phyloP scores from a whole-genome alignment of 64 coral and sea anemone species.

The Acropora tenuis region DNA sequence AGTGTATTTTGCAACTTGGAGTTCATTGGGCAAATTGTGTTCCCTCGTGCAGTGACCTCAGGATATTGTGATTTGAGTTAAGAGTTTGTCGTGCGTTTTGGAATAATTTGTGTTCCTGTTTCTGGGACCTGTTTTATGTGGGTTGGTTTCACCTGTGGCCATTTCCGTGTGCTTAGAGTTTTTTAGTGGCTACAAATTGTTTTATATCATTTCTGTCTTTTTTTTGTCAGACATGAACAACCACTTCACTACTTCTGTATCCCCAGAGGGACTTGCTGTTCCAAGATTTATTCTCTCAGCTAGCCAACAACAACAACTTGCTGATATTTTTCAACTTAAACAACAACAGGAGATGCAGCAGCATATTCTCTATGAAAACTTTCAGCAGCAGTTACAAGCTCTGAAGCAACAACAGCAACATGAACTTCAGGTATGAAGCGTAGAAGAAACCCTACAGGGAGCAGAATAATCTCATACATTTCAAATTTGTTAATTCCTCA shows the following conservation, averaged over 20 bases:
- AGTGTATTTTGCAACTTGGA: too few species aligned
- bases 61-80: too few species aligned
- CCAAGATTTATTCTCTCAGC: constrained; percentile 49
- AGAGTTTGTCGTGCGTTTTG: too few species aligned
- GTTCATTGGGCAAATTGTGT: too few species aligned
- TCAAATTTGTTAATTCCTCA: too few species aligned
- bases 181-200: too few species aligned
- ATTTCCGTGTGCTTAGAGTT: too few species aligned
- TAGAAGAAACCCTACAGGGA: not conserved
- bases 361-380: constrained; percentile 53
- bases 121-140: too few species aligned
- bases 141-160: too few species aligned
- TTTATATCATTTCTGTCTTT: not conserved
- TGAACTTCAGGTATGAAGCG: constrained; percentile 26
- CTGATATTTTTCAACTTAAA: constrained; percentile 43
- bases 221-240: constrained; percentile 35
- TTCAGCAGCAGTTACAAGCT: constrained; percentile 48
- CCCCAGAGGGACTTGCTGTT: constrained; percentile 40
- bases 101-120: too few species aligned
- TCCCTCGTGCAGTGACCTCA: too few species aligned
- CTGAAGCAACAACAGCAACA: constrained; percentile 52
- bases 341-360: constrained; percentile 65
- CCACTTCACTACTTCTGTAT: constrained; percentile 24
- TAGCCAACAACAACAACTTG: constrained; percentile 59
- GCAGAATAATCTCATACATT: too few species aligned